These are phyloP conservation scores for Sceliomorpha sp. DNA, from an alignment of 2,888 invertebrate genomes.

Conservation along the genomic window DNA sequence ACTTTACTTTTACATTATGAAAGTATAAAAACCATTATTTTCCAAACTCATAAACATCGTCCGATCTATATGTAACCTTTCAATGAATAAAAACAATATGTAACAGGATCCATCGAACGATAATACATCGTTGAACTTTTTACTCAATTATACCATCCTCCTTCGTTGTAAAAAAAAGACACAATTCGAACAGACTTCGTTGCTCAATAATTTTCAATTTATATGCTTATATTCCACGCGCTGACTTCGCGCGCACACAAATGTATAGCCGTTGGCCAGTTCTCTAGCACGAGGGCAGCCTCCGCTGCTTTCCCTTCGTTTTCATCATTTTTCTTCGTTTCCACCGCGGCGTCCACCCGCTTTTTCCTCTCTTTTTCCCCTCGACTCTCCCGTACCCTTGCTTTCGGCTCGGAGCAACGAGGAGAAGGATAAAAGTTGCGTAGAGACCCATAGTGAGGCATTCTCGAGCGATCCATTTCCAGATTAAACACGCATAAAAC, in stretches of 20 bases:
- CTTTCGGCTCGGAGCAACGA: constrained; percentile 51
- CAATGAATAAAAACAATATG: constrained; percentile 3
- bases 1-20: no score
- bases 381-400: constrained; percentile 48
- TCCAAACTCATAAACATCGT: no score
- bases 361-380: constrained; percentile 57
- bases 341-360: constrained; percentile 46
- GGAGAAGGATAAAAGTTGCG: constrained; percentile 30
- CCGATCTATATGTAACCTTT: no score
- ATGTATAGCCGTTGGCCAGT: constrained; percentile 59
- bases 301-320: constrained; percentile 36
- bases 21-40: no score
- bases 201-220: constrained; percentile 60
- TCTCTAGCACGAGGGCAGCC: constrained; percentile 58
- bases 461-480: constrained; percentile 77
- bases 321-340: constrained; percentile 43
- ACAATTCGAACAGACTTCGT: constrained; percentile 26
- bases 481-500: constrained; percentile 79
- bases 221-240: constrained; percentile 55
- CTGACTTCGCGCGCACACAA: constrained; percentile 42
- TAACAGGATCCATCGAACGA: neutral
- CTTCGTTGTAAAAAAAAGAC: constrained; percentile 14
- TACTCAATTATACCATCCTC: constrained; percentile 18
- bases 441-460: constrained; percentile 63
- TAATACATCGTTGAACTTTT: constrained; percentile 28